phyloP scores from a whole-genome alignment of 2,888 invertebrate species.

The Vesta saturnalis region DNA sequence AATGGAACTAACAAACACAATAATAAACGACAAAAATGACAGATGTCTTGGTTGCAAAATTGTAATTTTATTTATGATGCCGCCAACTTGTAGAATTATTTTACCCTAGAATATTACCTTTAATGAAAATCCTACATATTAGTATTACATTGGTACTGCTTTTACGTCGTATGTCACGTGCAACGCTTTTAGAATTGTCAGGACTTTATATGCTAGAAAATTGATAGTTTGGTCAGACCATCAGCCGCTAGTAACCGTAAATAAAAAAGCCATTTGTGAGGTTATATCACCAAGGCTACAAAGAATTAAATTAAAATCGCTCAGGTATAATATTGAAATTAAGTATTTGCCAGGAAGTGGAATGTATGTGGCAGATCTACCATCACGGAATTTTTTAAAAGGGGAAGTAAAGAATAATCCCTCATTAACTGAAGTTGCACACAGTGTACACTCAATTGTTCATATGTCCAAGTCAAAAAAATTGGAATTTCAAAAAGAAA shows the following conservation, averaged over 20 bases:
- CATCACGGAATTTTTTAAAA: not conserved
- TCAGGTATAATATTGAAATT: not conserved
- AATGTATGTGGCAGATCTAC: conserved; percentile 1
- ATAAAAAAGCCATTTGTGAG: not conserved
- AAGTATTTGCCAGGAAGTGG: not conserved
- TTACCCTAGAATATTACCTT: too few species aligned
- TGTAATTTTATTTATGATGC: too few species aligned
- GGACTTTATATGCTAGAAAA: not conserved
- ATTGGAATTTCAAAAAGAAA: conserved; percentile 3
- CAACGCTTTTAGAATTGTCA: too few species aligned
- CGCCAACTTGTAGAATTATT: too few species aligned
- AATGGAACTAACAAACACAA: too few species aligned
- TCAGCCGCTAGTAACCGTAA: conserved; percentile 1
- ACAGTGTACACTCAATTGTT: not conserved
- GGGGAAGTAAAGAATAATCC: not conserved
- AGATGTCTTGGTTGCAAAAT: too few species aligned
- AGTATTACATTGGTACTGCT: too few species aligned
- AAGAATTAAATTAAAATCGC: not conserved
- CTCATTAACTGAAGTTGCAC: conserved; percentile 1
- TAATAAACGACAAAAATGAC: too few species aligned
- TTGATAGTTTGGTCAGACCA: not conserved
- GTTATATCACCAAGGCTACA: not conserved
- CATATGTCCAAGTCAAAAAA: not conserved
- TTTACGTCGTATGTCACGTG: too few species aligned
- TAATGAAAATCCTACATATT: too few species aligned